Conservation (phyloP, 1,140 invertebrate genomes). For the Cataglyphis hispanica region DNA sequence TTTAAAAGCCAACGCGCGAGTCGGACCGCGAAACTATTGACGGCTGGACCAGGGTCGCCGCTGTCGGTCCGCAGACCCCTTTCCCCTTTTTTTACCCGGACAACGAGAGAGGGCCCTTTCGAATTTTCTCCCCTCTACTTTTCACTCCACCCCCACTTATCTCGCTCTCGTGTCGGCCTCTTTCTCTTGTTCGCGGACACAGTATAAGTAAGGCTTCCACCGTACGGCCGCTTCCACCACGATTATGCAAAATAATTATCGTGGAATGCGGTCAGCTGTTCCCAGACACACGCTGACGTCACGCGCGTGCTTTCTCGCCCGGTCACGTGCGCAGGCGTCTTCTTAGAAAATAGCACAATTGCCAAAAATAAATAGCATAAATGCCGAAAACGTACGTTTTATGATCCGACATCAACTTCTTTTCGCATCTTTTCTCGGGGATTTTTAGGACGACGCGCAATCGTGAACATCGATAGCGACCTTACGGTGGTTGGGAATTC, state of each 20-base stretch:
- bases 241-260: slow-evolving; percentile 86
- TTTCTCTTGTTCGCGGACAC: slow-evolving; percentile 52
- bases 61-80: slow-evolving; percentile 26
- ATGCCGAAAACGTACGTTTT: background rate
- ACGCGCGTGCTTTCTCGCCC: slow-evolving; percentile 70
- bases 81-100: background rate
- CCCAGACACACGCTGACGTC: slow-evolving; percentile 83
- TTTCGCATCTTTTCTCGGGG: background rate
- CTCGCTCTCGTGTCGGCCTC: slow-evolving; percentile 21
- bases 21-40: slow-evolving; percentile 79
- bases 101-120: slow-evolving; percentile 56
- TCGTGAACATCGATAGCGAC: background rate
- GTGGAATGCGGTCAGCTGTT: slow-evolving; percentile 86
- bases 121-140: slow-evolving; percentile 66
- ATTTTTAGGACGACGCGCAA: background rate
- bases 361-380: too few relatives aligned
- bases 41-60: slow-evolving; percentile 66
- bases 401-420: background rate
- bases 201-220: slow-evolving; percentile 51
- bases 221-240: slow-evolving; percentile 74
- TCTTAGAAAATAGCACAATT: slow-evolving; percentile 33
- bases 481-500: background rate
- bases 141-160: slow-evolving; percentile 41
- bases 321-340: slow-evolving; percentile 65
- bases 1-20: slow-evolving; percentile 83